Percentiles rank a stretch among this genome's conserved stretches.
These are phyloP conservation scores for Bombyx huttoni DNA, from an alignment of 2,888 invertebrate species.

Conservation along the genomic window DNA sequence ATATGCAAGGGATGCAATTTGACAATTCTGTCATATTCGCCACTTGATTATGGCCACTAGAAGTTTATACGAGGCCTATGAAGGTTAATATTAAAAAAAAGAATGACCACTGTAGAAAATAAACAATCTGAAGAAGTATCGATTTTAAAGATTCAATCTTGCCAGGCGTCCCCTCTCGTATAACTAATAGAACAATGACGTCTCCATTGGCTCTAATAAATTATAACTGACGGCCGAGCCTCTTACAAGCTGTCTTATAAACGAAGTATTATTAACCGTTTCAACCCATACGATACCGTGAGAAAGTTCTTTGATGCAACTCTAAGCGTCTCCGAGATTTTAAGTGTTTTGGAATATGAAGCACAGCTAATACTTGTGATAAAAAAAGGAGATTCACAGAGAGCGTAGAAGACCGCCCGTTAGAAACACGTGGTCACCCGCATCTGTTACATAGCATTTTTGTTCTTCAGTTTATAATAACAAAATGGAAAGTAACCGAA, in stretches of 20 bases:
- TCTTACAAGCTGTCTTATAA: neutral
- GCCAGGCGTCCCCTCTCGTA: neutral
- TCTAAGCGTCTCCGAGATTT: conserved; percentile 1
- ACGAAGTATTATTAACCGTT: neutral
- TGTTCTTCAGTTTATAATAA: conserved; percentile 15
- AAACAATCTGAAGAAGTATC: too few species aligned
- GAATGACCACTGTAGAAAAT: too few species aligned
- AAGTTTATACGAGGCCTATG: too few species aligned
- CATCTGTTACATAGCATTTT: conserved; percentile 46
- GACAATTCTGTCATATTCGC: too few species aligned
- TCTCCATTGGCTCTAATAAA: neutral
- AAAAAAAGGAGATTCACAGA: conserved; percentile 27
- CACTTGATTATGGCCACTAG: too few species aligned
- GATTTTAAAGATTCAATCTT: neutral
- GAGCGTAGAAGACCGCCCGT: conserved; percentile 14
- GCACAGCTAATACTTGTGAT: conserved; percentile 7
- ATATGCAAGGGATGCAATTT: too few species aligned
- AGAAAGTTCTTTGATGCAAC: conserved; percentile 6
- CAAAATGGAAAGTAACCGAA: conserved; percentile 10
- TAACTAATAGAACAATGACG: neutral
- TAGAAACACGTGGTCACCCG: conserved; percentile 54
- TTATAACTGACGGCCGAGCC: neutral
- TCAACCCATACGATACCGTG: conserved; percentile 1
- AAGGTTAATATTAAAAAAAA: too few species aligned
- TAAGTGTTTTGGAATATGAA: conserved; percentile 8